Evolutionary conservation across 2,888 invertebrate genomes (phyloP).

Genomic region (Sycophila texana): DNA sequence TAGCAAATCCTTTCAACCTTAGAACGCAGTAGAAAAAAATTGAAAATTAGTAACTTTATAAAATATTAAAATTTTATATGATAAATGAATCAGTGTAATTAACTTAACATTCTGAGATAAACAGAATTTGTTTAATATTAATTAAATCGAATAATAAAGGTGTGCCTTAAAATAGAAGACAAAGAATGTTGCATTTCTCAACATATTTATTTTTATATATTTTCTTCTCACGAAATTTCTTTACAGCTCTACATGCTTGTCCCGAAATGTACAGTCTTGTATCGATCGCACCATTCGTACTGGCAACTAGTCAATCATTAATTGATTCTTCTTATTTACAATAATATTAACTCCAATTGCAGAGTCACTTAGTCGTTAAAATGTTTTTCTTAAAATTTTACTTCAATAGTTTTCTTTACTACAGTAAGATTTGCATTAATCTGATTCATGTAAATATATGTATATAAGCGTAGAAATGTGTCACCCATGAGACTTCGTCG

Average conservation of each 20-base stretch:
- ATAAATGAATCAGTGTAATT: not conserved
- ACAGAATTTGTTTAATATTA: not conserved
- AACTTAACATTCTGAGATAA: not conserved
- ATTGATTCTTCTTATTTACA: slow-evolving; percentile 34
- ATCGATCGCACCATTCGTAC: slow-evolving; percentile 30
- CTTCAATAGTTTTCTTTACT: slow-evolving; percentile 24
- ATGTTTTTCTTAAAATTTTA: slow-evolving; percentile 17
- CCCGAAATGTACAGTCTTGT: slow-evolving; percentile 53
- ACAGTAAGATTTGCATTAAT: slow-evolving; percentile 22
- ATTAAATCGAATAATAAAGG: not conserved
- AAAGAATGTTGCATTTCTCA: slow-evolving; percentile 19
- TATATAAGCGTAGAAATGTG: slow-evolving; percentile 38
- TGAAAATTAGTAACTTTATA: not conserved
- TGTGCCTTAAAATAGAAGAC: not conserved
- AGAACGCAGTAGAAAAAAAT: not conserved
- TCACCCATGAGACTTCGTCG: slow-evolving; percentile 12
- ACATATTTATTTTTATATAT: slow-evolving; percentile 49
- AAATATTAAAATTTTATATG: not conserved
- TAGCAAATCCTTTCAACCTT: too few relatives aligned
- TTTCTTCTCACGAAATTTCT: slow-evolving; percentile 40
- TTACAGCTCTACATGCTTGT: slow-evolving; percentile 49
- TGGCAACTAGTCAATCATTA: slow-evolving; percentile 34
- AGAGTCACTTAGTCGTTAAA: slow-evolving; percentile 26
- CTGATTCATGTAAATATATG: slow-evolving; percentile 25
- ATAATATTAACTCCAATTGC: slow-evolving; percentile 11